Base-by-base conservation (phyloP, 1,140 invertebrate genomes). In the Myzus persicae region DNA sequence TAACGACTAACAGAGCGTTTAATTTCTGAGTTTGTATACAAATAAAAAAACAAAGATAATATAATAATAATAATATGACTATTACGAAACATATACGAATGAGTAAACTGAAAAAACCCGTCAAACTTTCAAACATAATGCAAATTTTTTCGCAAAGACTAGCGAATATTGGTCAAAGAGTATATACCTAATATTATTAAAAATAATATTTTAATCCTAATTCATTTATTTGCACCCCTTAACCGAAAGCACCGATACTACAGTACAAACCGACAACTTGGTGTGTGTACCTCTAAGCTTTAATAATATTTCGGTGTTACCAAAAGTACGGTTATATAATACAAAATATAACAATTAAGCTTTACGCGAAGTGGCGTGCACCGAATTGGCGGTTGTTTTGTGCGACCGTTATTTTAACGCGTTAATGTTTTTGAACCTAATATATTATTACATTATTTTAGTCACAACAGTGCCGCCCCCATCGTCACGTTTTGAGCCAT, bases 1-100 rank as follows among this genome's bases (percentile, higher is more conserved):
- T 54, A 54, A 89, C 88, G 48, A 76, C 14, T 76, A n/a, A n/a
- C n/a, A 76, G 46, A 89, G 22, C 48, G 48, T 89, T 89, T 40
- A 26, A 54, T 89, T 89, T 54, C n/a, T 89, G 7, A 38, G 46
- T n/a, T 48, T 88, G 42, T 42, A 84, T 31, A 42, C 2, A 42
- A 40, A 82, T 38, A 8, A 40, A 82, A 82, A 40, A 82, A 81
- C 18, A 24, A 40, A 7, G 31, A 84, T 31, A 42, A 81, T n/a
- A 67, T 59, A 59, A 81, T 81, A 67, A 67, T 54, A 54, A 26
- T 54, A 26, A 82, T 42, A 84, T 26, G 26, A 84, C 31, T 40
- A 40, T 84, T 84, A 31, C 8, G 82, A 36, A 18, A 36, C 76
- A 38, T 81, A 7, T 22, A 7, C 4, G n/a, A 6, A 81, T 36